Base-by-base conservation (phyloP, 2,113 vertebrate species). In the Hydrolagus affinis region DNA sequence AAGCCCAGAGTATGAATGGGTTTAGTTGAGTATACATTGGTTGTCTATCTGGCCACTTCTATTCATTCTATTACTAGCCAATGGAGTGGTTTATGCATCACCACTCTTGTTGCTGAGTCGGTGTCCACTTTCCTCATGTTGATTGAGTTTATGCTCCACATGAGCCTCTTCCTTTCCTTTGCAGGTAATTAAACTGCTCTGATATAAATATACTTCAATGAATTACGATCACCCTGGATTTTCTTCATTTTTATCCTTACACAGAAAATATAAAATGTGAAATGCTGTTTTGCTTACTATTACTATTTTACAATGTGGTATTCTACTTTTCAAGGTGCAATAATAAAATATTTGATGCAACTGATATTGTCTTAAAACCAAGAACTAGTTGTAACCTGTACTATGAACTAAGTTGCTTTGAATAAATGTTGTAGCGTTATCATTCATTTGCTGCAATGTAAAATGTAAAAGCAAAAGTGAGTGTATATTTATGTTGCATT, bases 181-280 rank as follows among this genome's bases (percentile, higher is more conserved):
- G 23, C 28, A 62, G 59, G 59, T 23, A 19, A 19, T 30, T 66
- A 25, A 83, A 17, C 23, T 83, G 23, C 60, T 66, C 19, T 83
- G 77, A 66, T 83, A 80, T 64, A 64, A 66, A 83, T 12, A 62
- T 80, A 28, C 8, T 64, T 83, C 25, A 4, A 9, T 30, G 60
- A 83, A 83, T 64, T 19, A 64, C 25, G n/a, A n/a, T n/a, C n/a
- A n/a, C n/a, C n/a, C n/a, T n/a, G n/a, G n/a, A n/a, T n/a, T n/a
- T n/a, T n/a, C n/a, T n/a, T n/a, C n/a, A n/a, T n/a, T n/a, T n/a
- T n/a, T n/a, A 30, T 83, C 62, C 60, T 30, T 30, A 15, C 30
- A 64, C 23, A 64, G n/a, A n/a, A n/a, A n/a, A n/a, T n/a, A n/a
- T 83, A 83, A 83, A 83, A 83, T 66, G 60, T 83, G 60, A 83